phyloP scores from a whole-genome alignment of 2,113 vertebrate genomes.

The Pluvialis apricaria region DNA sequence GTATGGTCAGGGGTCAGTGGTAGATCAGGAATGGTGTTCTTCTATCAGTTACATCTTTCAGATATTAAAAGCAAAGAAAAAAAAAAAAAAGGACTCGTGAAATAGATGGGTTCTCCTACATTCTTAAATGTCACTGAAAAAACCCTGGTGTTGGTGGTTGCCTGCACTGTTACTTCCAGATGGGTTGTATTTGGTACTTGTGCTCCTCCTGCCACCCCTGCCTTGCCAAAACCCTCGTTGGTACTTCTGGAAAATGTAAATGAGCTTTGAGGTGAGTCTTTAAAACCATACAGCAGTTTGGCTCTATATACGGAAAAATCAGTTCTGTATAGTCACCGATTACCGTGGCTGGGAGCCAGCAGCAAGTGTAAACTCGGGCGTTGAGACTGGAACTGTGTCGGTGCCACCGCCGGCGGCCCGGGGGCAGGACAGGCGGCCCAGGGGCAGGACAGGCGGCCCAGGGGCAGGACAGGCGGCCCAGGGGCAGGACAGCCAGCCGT shows the following conservation, averaged over 20 bases:
- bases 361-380: not conserved
- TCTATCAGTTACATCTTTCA: not conserved
- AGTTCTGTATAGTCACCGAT: not conserved
- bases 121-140: accelerated
- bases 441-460: not conserved
- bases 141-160: accelerated
- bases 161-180: accelerated
- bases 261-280: not conserved
- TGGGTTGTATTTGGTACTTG: accelerated
- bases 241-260: accelerated
- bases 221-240: not conserved
- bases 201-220: not conserved
- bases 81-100: accelerated
- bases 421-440: not conserved
- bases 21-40: not conserved
- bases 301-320: not conserved
- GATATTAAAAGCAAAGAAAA: not conserved
- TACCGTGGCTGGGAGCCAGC: too few relatives aligned
- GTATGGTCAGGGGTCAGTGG: not conserved
- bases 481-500: not conserved
- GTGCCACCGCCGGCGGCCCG: accelerated
- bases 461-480: not conserved
- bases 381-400: not conserved
- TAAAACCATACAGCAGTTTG: not conserved
- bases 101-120: not conserved